Evolutionary conservation across 1,140 invertebrate species (phyloP).

Genomic region (Eupristina koningsbergeri): DNA sequence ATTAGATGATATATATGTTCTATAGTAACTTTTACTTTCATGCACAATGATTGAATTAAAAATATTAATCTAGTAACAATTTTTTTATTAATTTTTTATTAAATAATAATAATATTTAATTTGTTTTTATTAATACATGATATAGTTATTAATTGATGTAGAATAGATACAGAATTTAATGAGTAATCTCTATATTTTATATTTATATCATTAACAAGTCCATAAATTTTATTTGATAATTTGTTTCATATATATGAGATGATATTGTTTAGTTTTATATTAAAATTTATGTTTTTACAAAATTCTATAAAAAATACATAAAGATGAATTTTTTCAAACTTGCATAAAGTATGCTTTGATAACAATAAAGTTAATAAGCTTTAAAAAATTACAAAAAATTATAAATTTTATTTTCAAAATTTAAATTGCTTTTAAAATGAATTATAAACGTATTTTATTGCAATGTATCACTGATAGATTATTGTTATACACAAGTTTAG

Average conservation of each 20-base stretch:
- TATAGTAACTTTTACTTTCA: neutral
- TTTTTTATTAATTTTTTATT: neutral
- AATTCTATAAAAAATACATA: no score
- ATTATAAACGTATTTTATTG: neutral
- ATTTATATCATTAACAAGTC: slow-evolving; percentile 20
- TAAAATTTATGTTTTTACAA: no score
- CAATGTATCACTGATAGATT: neutral
- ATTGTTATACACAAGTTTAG: neutral
- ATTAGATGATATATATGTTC: neutral
- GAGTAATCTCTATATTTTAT: neutral
- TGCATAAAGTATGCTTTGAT: no score
- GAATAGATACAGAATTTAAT: slow-evolving; percentile 8
- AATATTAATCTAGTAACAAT: slow-evolving; percentile 10
- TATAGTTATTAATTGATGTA: no score
- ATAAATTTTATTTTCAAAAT: neutral
- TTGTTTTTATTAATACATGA: no score
- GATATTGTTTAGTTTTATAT: neutral
- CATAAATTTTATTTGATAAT: slow-evolving; percentile 28
- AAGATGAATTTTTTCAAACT: no score
- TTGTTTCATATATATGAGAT: neutral
- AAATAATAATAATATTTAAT: no score
- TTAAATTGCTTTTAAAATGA: neutral
- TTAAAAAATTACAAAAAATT: no score
- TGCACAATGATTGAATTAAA: neutral
- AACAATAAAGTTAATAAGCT: neutral